These are phyloP conservation scores for Lycia hirtaria DNA, from an alignment of 2,888 invertebrate species.

Conservation along the genomic window DNA sequence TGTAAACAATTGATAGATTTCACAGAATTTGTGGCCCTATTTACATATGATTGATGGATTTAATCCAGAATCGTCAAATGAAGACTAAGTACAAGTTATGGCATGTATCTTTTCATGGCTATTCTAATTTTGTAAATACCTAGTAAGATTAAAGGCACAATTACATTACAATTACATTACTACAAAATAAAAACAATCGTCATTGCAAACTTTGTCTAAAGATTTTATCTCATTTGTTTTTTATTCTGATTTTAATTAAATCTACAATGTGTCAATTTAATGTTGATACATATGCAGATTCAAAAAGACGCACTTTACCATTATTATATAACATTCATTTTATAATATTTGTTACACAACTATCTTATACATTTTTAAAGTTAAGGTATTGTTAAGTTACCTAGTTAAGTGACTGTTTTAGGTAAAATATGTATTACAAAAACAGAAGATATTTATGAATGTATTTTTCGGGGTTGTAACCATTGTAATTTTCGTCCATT, in stretches of 20 bases:
- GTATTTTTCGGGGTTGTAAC: conserved; percentile 59
- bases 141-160: neutral
- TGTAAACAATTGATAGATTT: too few species aligned
- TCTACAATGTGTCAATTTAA: conserved; percentile 48
- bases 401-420: conserved; percentile 73
- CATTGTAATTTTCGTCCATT: conserved; percentile 75
- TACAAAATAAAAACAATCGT: neutral
- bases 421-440: conserved; percentile 50
- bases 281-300: conserved; percentile 46
- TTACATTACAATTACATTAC: neutral
- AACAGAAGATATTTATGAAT: conserved; percentile 47
- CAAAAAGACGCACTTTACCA: conserved; percentile 55
- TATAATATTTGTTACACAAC: conserved; percentile 51
- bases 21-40: too few species aligned
- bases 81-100: too few species aligned
- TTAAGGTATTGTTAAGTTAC: conserved; percentile 71
- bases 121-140: too few species aligned
- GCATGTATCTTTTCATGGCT: too few species aligned
- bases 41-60: too few species aligned
- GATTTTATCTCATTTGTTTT: conserved; percentile 10
- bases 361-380: conserved; percentile 46
- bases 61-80: too few species aligned
- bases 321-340: conserved; percentile 39
- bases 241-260: conserved; percentile 9
- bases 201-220: conserved; percentile 21